Evolutionary conservation across 2,797 vertebrate genomes (phyloP).

Genomic region (Scarus forsteni): DNA sequence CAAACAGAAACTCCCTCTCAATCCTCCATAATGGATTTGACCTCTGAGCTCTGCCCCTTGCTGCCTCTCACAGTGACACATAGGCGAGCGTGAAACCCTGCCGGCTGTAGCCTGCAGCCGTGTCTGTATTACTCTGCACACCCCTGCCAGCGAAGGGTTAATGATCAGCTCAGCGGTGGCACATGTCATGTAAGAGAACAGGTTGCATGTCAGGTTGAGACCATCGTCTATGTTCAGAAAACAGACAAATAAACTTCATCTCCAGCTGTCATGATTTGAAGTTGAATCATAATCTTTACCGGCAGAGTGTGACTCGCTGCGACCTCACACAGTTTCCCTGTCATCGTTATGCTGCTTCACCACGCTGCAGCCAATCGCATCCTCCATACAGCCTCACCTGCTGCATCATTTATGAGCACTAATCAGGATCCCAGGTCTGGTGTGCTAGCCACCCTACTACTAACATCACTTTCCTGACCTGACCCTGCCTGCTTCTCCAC

Average conservation of each 20-base stretch:
- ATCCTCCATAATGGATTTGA: constrained; percentile 84
- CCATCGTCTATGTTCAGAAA: constrained; percentile 1
- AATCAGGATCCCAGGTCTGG: constrained; percentile 79
- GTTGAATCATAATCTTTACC: constrained; percentile 54
- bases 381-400: constrained; percentile 53
- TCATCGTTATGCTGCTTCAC: constrained; percentile 69
- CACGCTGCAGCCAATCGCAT: constrained; percentile 63
- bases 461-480: constrained; percentile 82
- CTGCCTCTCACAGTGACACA: constrained; percentile 71
- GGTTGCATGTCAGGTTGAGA: constrained; percentile 21
- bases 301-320: constrained; percentile 49
- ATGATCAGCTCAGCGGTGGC: constrained; percentile 54
- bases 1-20: constrained; percentile 78
- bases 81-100: constrained; percentile 67
- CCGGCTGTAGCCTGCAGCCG: constrained; percentile 60
- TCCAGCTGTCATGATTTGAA: constrained; percentile 30
- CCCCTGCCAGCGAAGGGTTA: constrained; percentile 52
- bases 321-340: constrained; percentile 66
- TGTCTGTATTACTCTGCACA: constrained; percentile 39
- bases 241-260: constrained; percentile 15
- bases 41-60: constrained; percentile 77
- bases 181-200: constrained; percentile 49
- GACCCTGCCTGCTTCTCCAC: constrained; percentile 79
- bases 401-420: constrained; percentile 82
- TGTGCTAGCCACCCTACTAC: constrained; percentile 76